Evolutionary conservation across 2,888 invertebrate species (phyloP).

Genomic region (Sphaerophoria rueppellii): DNA sequence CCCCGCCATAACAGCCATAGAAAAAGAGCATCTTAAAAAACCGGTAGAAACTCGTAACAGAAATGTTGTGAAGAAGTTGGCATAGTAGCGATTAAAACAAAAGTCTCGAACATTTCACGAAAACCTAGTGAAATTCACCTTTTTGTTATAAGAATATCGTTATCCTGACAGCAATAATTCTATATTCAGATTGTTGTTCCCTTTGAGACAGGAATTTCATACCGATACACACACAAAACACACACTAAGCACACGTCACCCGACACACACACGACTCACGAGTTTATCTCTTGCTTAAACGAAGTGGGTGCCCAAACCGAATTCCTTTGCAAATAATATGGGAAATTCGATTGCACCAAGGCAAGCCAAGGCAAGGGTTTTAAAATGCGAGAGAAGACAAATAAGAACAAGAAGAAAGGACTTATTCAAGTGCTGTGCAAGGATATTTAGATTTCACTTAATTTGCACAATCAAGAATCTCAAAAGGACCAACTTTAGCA

Average conservation of each 20-base stretch:
- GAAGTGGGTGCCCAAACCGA: slow-evolving; percentile 19
- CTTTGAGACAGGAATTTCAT: not conserved
- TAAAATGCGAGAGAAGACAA: not conserved
- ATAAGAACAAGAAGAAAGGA: slow-evolving; percentile 3
- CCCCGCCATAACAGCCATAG: too few relatives aligned
- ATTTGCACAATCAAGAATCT: slow-evolving; percentile 73
- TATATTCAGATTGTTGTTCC: too few relatives aligned
- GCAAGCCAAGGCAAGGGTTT: not conserved
- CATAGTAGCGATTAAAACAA: too few relatives aligned
- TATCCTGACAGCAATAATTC: too few relatives aligned
- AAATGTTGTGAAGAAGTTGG: too few relatives aligned
- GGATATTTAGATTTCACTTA: slow-evolving; percentile 73
- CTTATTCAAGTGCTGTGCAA: slow-evolving; percentile 56
- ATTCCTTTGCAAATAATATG: not conserved
- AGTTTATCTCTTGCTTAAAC: slow-evolving; percentile 45
- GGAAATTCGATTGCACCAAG: slow-evolving; percentile 46
- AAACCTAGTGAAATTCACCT: too few relatives aligned
- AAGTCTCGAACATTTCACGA: too few relatives aligned
- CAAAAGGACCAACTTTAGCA: slow-evolving; percentile 62
- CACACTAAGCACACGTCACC: not conserved
- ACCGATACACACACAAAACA: not conserved
- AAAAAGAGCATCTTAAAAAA: too few relatives aligned
- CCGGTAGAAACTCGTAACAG: too few relatives aligned
- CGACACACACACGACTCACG: not conserved
- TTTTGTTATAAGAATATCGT: too few relatives aligned